Base-by-base conservation (phyloP, 2,113 vertebrate species). In the Pedetes capensis region DNA sequence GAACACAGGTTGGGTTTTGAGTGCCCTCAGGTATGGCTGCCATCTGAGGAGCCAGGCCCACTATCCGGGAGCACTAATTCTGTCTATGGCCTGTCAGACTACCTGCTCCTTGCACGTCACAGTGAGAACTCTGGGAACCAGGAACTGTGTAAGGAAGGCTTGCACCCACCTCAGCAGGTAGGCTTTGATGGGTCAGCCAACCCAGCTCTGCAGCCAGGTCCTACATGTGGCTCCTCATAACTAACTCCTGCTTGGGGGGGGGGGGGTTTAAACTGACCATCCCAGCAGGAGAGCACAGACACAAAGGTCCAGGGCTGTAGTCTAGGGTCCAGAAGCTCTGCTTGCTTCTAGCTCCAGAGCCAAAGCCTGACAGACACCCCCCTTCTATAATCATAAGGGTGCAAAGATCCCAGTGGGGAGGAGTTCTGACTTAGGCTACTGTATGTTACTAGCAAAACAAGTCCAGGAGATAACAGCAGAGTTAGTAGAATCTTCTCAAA, bases 41-140 rank as follows among this genome's bases (percentile, higher is more conserved):
- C 55, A 81, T 64, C 66, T 87, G 72, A 85, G 37, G 49, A 55
- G 18, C n/a, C 8, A 10, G 49, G 47, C 27, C 53, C 8, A 7
- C 23, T 37, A 7, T 39, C 37, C 0, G 0, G 37, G 92, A 51
- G 53, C 76, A 84, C 59, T 8, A 55, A 66, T 61, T n/a, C 82
- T 42, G 23, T 9, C 23, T 27, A 32, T 27, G 29, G 76, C 34
- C 17, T 34, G 11, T 80, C 57, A 69, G 22, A 83, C 44, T 22
- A 95, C 87, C 57, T 61, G 84, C 27, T 89, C 64, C 72, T 95
- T 84, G 49, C 20, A 39, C 16, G 61, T 86, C 78, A 87, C 23
- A 27, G 16, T 44, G 47, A 3, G n/a, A 47, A 32, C 44, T 91
- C 57, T 72, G 53, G 57, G 47, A 89, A 13, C 57, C 86, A 82